phyloP scores from a whole-genome alignment of 1,140 invertebrate species.

The Caenorhabditis brenneri region DNA sequence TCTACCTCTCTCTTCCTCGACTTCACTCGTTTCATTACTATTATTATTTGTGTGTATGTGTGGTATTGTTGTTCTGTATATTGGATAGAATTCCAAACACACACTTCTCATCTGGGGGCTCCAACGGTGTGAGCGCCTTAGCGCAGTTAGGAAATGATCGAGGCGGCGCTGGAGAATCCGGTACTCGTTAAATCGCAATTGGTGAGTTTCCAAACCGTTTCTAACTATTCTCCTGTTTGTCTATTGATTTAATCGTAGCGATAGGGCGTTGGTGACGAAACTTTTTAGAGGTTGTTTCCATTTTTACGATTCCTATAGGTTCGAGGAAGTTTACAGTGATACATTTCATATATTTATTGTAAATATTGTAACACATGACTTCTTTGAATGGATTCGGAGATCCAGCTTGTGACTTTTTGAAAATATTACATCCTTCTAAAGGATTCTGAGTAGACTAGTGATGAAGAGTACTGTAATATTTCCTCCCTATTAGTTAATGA shows the following conservation, averaged over 20 bases:
- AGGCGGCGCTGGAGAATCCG: slow-evolving; percentile 3
- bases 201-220: background rate
- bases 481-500: too few species aligned
- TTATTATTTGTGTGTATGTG: slow-evolving; percentile 22
- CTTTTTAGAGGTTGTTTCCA: too few species aligned
- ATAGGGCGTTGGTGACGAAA: too few species aligned
- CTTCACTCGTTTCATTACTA: background rate
- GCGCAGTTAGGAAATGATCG: background rate
- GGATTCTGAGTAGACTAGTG: too few species aligned
- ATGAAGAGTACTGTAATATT: too few species aligned
- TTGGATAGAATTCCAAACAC: background rate
- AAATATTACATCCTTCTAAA: too few species aligned
- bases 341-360: too few species aligned
- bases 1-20: background rate
- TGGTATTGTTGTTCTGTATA: slow-evolving; percentile 33
- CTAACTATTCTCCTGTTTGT: background rate
- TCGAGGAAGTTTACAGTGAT: too few species aligned
- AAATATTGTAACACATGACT: too few species aligned
- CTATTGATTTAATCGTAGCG: background rate
- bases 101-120: background rate
- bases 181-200: slow-evolving; percentile 12
- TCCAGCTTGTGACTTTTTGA: too few species aligned
- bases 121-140: background rate
- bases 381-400: too few species aligned
- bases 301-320: too few species aligned